Percentiles rank a stretch among this genome's conserved stretches.
These are phyloP conservation scores for Tympanuchus pallidicinctus DNA, from an alignment of 2,113 vertebrate species.

Conservation along the genomic window DNA sequence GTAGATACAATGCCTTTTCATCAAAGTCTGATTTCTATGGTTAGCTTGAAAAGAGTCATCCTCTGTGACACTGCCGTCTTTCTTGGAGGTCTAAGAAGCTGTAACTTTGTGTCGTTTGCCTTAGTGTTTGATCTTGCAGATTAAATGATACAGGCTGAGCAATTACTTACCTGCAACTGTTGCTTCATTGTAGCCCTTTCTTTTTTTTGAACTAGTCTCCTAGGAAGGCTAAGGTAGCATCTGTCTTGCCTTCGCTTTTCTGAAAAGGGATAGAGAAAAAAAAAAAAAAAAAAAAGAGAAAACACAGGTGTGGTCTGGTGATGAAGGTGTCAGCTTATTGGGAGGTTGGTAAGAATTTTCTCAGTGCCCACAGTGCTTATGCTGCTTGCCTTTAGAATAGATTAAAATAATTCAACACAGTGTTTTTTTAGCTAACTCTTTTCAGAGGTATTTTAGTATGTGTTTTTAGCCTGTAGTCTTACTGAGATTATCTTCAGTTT, in stretches of 20 bases:
- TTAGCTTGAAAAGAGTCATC: neutral
- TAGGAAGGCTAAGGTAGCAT: neutral
- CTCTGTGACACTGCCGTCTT: neutral
- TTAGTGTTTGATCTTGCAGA: slow-evolving; percentile 3
- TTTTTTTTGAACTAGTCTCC: neutral
- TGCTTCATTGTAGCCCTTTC: neutral
- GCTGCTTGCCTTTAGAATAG: neutral
- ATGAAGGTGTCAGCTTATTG: neutral
- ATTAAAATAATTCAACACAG: neutral
- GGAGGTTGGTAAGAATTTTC: neutral
- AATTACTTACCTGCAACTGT: neutral
- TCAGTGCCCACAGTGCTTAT: neutral
- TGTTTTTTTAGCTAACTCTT: neutral
- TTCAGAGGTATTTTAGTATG: neutral
- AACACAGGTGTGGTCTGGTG: neutral
- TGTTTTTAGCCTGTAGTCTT: neutral
- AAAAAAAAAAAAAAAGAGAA: neutral
- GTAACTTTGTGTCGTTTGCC: neutral
- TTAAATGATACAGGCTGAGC: neutral
- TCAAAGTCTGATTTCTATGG: neutral
- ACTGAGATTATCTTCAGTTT: neutral
- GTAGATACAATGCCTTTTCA: neutral
- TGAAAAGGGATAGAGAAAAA: neutral
- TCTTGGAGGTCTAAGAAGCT: neutral
- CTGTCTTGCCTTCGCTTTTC: neutral